phyloP scores from a whole-genome alignment of 2,888 invertebrate species.

The Melinaea marsaeus region DNA sequence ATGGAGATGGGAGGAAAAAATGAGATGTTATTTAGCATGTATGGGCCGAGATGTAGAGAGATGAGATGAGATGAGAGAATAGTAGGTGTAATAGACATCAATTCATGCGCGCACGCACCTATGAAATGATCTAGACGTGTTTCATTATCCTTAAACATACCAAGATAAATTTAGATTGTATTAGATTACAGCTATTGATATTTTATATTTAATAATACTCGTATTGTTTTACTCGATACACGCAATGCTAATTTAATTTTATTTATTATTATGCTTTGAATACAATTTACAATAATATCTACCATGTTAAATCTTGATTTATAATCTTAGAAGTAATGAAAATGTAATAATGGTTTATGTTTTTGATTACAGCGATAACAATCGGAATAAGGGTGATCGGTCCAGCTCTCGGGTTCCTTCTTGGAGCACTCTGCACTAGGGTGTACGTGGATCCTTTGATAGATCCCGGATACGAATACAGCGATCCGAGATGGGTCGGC shows the following conservation, averaged over 20 bases:
- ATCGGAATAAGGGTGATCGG: constrained; percentile 94
- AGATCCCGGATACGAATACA: constrained; percentile 85
- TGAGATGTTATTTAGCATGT: too few species aligned
- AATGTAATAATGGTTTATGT: constrained; percentile 17
- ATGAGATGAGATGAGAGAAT: too few species aligned
- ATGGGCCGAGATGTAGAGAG: too few species aligned
- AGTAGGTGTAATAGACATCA: too few species aligned
- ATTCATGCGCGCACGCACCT: neutral
- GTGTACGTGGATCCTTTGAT: constrained; percentile 89
- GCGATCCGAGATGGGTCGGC: constrained; percentile 94
- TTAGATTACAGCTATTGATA: constrained; percentile 43
- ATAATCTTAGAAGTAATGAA: neutral
- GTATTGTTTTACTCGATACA: constrained; percentile 23
- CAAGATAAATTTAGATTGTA: neutral
- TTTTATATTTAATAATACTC: constrained; percentile 39
- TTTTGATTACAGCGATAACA: constrained; percentile 84
- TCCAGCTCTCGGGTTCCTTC: constrained; percentile 92
- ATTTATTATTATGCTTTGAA: neutral
- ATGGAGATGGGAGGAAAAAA: too few species aligned
- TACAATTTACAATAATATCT: neutral
- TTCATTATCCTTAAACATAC: neutral
- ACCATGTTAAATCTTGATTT: too few species aligned
- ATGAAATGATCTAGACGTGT: neutral
- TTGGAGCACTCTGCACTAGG: constrained; percentile 92
- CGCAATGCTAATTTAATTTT: constrained; percentile 13